These are phyloP conservation scores for Hyaena hyaena DNA, from an alignment of 2,113 vertebrate genomes.

Conservation along the genomic window DNA sequence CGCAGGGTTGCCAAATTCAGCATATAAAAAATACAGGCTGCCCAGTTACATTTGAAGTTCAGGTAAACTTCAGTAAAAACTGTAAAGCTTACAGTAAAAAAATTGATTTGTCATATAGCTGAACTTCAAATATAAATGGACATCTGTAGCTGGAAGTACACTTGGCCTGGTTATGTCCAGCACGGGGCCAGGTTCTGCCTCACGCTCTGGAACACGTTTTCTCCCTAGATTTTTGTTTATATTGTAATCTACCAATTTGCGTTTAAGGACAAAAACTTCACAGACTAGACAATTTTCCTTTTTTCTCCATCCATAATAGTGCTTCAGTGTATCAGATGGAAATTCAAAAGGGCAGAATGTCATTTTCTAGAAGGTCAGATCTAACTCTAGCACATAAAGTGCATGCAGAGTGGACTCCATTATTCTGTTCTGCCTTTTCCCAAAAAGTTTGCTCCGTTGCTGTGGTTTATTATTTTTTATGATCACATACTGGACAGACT, in stretches of 20 bases:
- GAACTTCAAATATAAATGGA: neutral
- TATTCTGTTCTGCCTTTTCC: neutral
- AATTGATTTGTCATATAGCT: neutral
- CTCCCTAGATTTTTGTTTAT: conserved; percentile 68
- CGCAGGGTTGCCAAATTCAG: neutral
- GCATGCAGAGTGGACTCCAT: neutral
- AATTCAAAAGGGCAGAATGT: conserved; percentile 22
- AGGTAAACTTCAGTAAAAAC: too few relatives aligned
- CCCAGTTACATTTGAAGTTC: neutral
- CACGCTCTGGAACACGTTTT: conserved; percentile 25
- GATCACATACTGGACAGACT: conserved; percentile 20
- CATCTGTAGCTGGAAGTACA: fast-evolving
- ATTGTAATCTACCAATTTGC: conserved; percentile 74
- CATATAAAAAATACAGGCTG: neutral
- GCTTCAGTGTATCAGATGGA: neutral
- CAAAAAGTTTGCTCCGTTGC: neutral
- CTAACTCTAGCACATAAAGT: neutral
- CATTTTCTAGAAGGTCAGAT: conserved; percentile 78
- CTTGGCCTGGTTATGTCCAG: too few relatives aligned
- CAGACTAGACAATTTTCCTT: conserved; percentile 55
- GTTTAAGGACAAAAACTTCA: conserved; percentile 74
- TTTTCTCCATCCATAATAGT: neutral
- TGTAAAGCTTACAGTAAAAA: neutral
- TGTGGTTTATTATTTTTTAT: neutral
- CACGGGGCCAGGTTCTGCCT: neutral